Evolutionary conservation across 1,140 invertebrate genomes (phyloP), one percentile per base, ranked within the genome.

Genomic region (Drosophila rufa): DNA sequence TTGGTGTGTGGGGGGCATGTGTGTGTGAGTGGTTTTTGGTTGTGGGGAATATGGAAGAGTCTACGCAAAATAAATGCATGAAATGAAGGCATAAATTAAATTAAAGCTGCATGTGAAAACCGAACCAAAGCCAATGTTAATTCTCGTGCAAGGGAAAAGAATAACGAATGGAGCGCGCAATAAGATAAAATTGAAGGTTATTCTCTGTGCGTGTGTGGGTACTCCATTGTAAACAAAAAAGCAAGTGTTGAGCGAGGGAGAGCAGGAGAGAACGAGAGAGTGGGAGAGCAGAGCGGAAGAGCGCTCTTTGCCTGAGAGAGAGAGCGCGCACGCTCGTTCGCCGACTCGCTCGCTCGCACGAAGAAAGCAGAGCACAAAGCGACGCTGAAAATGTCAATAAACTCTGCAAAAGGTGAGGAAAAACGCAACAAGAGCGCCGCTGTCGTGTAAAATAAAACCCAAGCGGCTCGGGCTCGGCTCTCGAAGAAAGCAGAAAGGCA

Each of bases 111-210:
- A 62, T 19, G 36, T 64, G n/a, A 56, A 64, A 27, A 53, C 4
- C 14, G 48, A 79, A 57, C 22, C 64, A 71, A 79, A 51, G 55
- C 43, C 45, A 74, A 87, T 71, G 47, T 69, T 76, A 73, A 73
- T 86, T 73, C 53, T n/a, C 59, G 61, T 17, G 42, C 56, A 65
- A 42, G 50, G 59, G 57, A 65, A 61, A 82, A 67, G 45, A 78
- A 56, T 55, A 78, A 70, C 48, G 71, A 73, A 48, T 56, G 66
- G 57, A 78, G 67, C 80, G 82, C 79, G 69, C 79, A 86, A 86
- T 86, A 89, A 89, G 85, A 81, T 89, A 89, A 89, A 89, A 90
- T 90, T 90, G 85, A 90, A 90, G 85, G 85, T 90, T 90, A 85
- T 90, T 90, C 81, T 81, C 68, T 67, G 59, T 64, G 65, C 56